Conservation (phyloP, 2,888 invertebrate species). For the Vesta saturnalis region DNA sequence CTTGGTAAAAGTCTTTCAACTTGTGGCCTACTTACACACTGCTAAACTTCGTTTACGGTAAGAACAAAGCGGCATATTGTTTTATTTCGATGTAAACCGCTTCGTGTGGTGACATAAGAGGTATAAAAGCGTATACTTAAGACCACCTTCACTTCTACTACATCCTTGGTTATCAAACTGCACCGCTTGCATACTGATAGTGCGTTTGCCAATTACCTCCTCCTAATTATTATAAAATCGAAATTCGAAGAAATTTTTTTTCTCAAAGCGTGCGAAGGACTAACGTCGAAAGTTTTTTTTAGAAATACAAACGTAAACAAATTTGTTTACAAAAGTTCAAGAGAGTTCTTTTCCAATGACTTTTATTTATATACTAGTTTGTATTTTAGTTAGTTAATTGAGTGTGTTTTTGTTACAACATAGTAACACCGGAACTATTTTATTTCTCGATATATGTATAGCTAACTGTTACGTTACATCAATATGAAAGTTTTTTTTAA, state of each 20-base stretch:
- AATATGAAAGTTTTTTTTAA: neutral
- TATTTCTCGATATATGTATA: neutral
- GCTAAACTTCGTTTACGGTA: constrained; percentile 49
- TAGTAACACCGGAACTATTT: neutral
- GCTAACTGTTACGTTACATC: neutral
- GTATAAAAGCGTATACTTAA: constrained; percentile 40
- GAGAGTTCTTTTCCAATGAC: constrained; percentile 35
- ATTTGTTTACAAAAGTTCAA: constrained; percentile 37
- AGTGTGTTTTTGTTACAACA: neutral
- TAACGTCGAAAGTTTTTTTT: constrained; percentile 31
- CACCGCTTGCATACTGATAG: constrained; percentile 22
- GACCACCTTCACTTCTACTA: constrained; percentile 21
- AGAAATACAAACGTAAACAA: constrained; percentile 25
- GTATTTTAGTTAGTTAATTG: constrained; percentile 11
- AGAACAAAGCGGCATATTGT: constrained; percentile 48
- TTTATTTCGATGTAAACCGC: constrained; percentile 48
- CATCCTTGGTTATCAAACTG: constrained; percentile 14
- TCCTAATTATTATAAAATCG: constrained; percentile 24
- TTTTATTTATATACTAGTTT: constrained; percentile 20
- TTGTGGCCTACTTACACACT: constrained; percentile 62
- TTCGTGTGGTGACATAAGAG: constrained; percentile 55
- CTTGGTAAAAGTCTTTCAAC: constrained; percentile 77
- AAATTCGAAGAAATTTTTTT: constrained; percentile 18
- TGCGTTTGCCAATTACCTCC: constrained; percentile 29
- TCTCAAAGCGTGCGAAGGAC: constrained; percentile 35